Evolutionary conservation across 1,140 invertebrate genomes (phyloP).

Genomic region (Trachymyrmex septentrionalis): DNA sequence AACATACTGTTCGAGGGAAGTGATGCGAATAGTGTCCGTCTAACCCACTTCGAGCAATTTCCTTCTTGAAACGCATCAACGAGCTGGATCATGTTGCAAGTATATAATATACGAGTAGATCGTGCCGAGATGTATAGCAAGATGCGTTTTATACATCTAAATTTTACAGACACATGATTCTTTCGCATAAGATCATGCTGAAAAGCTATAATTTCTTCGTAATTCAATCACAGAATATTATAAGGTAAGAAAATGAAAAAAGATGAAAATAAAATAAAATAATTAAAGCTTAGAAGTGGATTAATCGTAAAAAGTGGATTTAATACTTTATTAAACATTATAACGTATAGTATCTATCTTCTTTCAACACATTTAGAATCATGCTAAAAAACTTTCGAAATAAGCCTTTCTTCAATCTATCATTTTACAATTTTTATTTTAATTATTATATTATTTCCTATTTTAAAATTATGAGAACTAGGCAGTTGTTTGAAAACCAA

Average conservation of each 20-base stretch:
- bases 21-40: slow-evolving; percentile 49
- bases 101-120: neutral
- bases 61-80: slow-evolving; percentile 52
- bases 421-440: neutral
- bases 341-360: neutral
- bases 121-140: neutral
- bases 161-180: slow-evolving; percentile 15
- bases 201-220: slow-evolving; percentile 20
- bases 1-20: neutral
- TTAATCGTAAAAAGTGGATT: slow-evolving; percentile 10
- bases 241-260: slow-evolving; percentile 1
- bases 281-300: neutral
- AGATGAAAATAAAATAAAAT: neutral
- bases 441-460: neutral
- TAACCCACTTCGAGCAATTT: slow-evolving; percentile 55
- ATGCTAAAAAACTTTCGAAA: neutral
- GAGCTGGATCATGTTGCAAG: slow-evolving; percentile 36
- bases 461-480: neutral
- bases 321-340: slow-evolving; percentile 1
- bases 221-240: neutral
- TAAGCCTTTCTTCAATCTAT: neutral
- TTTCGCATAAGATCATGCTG: slow-evolving; percentile 2
- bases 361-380: neutral
- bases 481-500: neutral
- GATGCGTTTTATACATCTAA: neutral